These are phyloP conservation scores for Bombus impatiens DNA, from an alignment of 1,140 invertebrate species.

Conservation along the genomic window DNA sequence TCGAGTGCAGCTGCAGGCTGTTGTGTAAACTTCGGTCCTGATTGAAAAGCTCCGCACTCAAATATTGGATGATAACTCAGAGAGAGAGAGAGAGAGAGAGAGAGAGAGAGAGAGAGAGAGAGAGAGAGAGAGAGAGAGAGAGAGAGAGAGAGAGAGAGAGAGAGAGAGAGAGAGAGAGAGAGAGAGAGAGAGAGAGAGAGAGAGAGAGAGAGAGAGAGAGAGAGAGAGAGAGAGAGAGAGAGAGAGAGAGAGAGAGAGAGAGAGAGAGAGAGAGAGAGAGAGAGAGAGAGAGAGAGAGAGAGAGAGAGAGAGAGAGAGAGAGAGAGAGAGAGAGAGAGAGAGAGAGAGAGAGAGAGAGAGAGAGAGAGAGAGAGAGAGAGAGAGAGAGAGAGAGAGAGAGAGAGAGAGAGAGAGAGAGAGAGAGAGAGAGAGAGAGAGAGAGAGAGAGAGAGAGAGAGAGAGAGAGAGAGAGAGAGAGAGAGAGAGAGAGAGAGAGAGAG, in stretches of 20 bases:
- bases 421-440: constrained; percentile 11
- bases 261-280: constrained; percentile 54
- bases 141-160: constrained; percentile 62
- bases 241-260: constrained; percentile 18
- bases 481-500: constrained; percentile 11
- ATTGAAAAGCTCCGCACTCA: constrained; percentile 81
- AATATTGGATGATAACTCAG: constrained; percentile 81
- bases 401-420: constrained; percentile 61
- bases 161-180: constrained; percentile 62
- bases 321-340: constrained; percentile 54
- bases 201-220: constrained; percentile 62
- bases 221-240: constrained; percentile 62
- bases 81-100: constrained; percentile 43
- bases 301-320: constrained; percentile 11
- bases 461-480: constrained; percentile 61
- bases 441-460: constrained; percentile 54
- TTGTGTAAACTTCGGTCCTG: constrained; percentile 79
- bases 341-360: constrained; percentile 61
- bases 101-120: constrained; percentile 46
- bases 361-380: constrained; percentile 11
- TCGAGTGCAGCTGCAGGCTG: constrained; percentile 76
- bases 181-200: constrained; percentile 62
- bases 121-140: constrained; percentile 62
- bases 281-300: constrained; percentile 61
- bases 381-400: constrained; percentile 54